Conservation (phyloP, 2,888 invertebrate species). For the Dysmachus trigonus region DNA sequence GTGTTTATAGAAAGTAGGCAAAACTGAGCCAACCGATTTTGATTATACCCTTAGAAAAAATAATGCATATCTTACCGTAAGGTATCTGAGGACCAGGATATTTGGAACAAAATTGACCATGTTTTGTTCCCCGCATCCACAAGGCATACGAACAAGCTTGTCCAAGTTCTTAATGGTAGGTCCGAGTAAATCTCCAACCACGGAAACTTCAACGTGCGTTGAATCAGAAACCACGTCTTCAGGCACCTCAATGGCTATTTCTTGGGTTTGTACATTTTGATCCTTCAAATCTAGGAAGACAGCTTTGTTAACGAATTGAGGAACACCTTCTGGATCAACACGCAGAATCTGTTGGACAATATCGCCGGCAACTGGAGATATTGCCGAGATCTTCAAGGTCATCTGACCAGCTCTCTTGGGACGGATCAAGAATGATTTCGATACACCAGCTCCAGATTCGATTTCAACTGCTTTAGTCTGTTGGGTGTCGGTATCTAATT, state of each 20-base stretch:
- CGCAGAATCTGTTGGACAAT: conserved; percentile 77
- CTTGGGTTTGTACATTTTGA: conserved; percentile 66
- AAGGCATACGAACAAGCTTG: conserved; percentile 79
- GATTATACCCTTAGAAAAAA: too few relatives aligned
- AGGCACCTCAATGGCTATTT: conserved; percentile 79
- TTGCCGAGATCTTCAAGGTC: conserved; percentile 79
- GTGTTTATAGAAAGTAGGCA: too few relatives aligned
- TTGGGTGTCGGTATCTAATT: conserved; percentile 54
- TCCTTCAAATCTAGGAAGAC: conserved; percentile 75
- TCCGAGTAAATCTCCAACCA: conserved; percentile 78
- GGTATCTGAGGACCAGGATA: conserved; percentile 73
- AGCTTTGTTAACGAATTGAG: conserved; percentile 77
- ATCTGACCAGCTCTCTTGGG: conserved; percentile 77
- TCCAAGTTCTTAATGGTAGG: conserved; percentile 80
- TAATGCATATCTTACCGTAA: conserved; percentile 65
- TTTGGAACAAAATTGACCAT: conserved; percentile 74
- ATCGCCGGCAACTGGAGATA: conserved; percentile 79
- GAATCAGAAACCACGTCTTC: conserved; percentile 77
- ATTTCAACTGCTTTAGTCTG: conserved; percentile 67
- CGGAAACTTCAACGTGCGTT: conserved; percentile 76
- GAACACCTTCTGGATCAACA: conserved; percentile 84
- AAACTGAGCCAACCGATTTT: too few relatives aligned
- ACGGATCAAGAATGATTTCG: conserved; percentile 85
- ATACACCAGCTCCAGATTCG: conserved; percentile 76
- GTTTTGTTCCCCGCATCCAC: conserved; percentile 78